Base-by-base conservation (phyloP, 2,113 vertebrate genomes). In the Tupaia tana region DNA sequence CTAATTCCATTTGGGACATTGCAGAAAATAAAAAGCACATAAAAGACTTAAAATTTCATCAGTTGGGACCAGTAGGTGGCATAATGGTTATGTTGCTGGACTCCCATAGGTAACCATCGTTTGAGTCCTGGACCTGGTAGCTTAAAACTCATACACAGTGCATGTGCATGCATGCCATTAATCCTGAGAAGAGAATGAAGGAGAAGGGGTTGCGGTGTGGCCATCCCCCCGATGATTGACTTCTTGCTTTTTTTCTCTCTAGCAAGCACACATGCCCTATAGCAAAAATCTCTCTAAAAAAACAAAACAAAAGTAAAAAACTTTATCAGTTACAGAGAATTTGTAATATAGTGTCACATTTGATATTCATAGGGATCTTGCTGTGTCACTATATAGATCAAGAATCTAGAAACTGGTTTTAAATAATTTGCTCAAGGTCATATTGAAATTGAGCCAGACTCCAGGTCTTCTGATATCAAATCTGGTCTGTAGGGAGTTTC, bases 11-110 rank as follows among this genome's bases (percentile, higher is more conserved):
- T 71, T 78, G 77, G 34, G 31, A 52, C 52, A 56, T 61, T 43
- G 80, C 22, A 70, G 29, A 87, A 90, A 71, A 91, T 52, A 81
- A 95, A 77, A 59, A 84, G 58, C 19, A 93, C 66, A 34, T 77
- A 73, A 75, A 31, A 90, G 15, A 54, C 4, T 73, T 52, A 58
- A 74, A 88, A 54, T 12, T 20, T 59, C 4, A 91, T 6, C 11
- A 61, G 25, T 75, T 95, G 43, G 43, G 43, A 43, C 43, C 43
- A 43, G 43, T 43, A 43, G 43, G 43, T 43, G 43, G 43, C 43
- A 43, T 43, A 43, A 43, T 43, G 43, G 43, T 43, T 43, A 43
- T 6, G 43, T 43, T 43, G 43, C 43, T 43, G 43, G 43, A 43
- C 6, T 43, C 43, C 43, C 43, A 43, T 43, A 43, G 43, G 4